Evolutionary conservation across 1,140 invertebrate species (phyloP).

Genomic region (Drosophila virilis): DNA sequence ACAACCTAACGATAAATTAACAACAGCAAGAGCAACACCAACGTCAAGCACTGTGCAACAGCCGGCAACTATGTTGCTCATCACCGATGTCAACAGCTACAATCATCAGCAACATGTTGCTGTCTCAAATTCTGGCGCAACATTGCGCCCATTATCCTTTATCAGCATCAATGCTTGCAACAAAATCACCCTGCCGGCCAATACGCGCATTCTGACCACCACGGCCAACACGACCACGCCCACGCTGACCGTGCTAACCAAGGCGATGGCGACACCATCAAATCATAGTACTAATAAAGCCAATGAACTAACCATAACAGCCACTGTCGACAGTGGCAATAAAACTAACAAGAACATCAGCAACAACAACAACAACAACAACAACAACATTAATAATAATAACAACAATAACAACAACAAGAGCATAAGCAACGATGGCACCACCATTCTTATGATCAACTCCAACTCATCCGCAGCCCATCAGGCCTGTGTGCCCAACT

Average conservation of each 20-base stretch:
- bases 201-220: constrained; percentile 75
- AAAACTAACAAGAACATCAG: constrained; percentile 13
- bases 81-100: constrained; percentile 74
- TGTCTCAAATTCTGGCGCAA: constrained; percentile 37
- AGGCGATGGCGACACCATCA: constrained; percentile 38
- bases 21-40: constrained; percentile 27
- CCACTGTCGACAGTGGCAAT: constrained; percentile 26
- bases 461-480: constrained; percentile 66
- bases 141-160: constrained; percentile 70
- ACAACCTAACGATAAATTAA: neutral
- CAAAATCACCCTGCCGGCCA: constrained; percentile 76
- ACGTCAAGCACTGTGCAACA: constrained; percentile 26
- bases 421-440: constrained; percentile 29
- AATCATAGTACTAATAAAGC: constrained; percentile 73
- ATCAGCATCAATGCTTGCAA: constrained; percentile 80
- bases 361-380: constrained; percentile 23
- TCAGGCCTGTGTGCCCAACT: constrained; percentile 76
- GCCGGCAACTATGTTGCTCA: constrained; percentile 71
- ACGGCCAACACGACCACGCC: constrained; percentile 44
- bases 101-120: constrained; percentile 72
- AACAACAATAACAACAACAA: constrained; percentile 26
- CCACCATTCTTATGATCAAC: constrained; percentile 76
- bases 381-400: constrained; percentile 60
- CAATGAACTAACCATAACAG: constrained; percentile 71
- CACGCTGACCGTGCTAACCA: constrained; percentile 69